These are phyloP conservation scores for Eustalomyia histrio DNA, from an alignment of 2,888 invertebrate genomes.

Conservation along the genomic window DNA sequence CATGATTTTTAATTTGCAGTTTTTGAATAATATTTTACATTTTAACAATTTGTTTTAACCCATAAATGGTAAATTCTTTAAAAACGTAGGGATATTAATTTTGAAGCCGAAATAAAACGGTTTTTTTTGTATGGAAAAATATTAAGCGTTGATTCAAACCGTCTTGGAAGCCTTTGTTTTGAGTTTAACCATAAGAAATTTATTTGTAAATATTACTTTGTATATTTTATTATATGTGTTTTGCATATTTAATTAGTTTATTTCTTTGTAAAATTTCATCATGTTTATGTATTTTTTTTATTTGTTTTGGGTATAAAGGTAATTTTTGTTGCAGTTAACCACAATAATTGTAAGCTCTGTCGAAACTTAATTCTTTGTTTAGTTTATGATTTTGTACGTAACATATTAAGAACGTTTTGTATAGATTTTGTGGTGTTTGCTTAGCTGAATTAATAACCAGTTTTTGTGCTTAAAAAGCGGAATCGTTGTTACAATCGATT, in stretches of 20 bases:
- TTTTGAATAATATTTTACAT: background rate
- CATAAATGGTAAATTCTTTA: background rate
- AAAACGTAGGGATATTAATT: too few relatives aligned
- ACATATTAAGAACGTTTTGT: background rate
- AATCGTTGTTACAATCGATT: too few relatives aligned
- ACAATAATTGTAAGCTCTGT: background rate
- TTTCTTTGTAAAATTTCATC: conserved; percentile 38
- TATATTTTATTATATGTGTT: conserved; percentile 41
- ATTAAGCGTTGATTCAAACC: too few relatives aligned
- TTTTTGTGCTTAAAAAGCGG: background rate
- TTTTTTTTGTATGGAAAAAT: too few relatives aligned
- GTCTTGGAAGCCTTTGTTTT: too few relatives aligned
- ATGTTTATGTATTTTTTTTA: conserved; percentile 7
- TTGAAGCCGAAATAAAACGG: too few relatives aligned
- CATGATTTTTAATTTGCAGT: background rate
- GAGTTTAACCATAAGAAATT: too few relatives aligned
- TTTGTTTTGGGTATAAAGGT: background rate
- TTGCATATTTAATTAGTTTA: conserved; percentile 52
- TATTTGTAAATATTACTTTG: conserved; percentile 17
- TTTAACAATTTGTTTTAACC: conserved; percentile 3
- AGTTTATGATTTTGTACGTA: background rate
- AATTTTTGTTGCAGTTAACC: background rate
- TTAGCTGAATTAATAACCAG: background rate
- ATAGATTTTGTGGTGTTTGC: background rate
- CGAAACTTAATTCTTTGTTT: conserved; percentile 4